Conservation (phyloP, 92 coral and sea anemone species). For the Bergia puertoricense region DNA sequence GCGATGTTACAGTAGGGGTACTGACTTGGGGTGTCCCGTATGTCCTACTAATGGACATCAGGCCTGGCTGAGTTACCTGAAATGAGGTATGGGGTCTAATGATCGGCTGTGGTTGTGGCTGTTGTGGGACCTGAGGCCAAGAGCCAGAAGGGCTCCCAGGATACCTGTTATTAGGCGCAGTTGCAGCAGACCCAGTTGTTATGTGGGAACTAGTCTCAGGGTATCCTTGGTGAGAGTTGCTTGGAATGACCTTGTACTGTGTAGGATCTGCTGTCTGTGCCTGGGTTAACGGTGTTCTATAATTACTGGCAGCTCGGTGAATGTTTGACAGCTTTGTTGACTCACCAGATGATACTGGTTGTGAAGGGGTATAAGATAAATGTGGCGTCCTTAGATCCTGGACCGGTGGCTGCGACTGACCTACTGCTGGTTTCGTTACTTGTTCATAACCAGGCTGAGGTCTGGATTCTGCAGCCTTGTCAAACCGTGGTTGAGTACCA, state of each 20-base stretch:
- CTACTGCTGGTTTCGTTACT: background rate
- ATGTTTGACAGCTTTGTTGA: background rate
- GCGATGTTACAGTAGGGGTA: slow-evolving; percentile 22
- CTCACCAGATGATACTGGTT: background rate
- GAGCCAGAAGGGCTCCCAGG: background rate
- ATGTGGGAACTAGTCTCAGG: background rate
- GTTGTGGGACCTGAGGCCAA: slow-evolving; percentile 13
- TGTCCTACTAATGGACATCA: background rate
- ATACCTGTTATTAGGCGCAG: slow-evolving; percentile 2
- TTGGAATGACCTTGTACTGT: background rate
- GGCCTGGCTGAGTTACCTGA: slow-evolving; percentile 13
- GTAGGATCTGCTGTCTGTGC: background rate
- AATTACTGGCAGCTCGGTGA: background rate
- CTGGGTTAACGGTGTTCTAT: slow-evolving; percentile 6
- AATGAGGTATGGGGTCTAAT: slow-evolving; percentile 11
- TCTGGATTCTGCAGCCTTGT: slow-evolving; percentile 7
- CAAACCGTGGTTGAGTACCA: slow-evolving; percentile 7
- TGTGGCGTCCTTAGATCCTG: slow-evolving; percentile 8
- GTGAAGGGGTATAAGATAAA: background rate
- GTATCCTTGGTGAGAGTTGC: background rate
- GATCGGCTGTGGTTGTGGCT: slow-evolving; percentile 5
- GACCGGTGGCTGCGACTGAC: background rate
- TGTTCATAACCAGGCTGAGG: slow-evolving; percentile 28
- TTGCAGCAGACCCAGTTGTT: slow-evolving; percentile 9
- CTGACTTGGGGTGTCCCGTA: slow-evolving; percentile 27